These are phyloP conservation scores for Bergia sp. DNA, from an alignment of 92 coral and sea anemone genomes.

Conservation along the genomic window DNA sequence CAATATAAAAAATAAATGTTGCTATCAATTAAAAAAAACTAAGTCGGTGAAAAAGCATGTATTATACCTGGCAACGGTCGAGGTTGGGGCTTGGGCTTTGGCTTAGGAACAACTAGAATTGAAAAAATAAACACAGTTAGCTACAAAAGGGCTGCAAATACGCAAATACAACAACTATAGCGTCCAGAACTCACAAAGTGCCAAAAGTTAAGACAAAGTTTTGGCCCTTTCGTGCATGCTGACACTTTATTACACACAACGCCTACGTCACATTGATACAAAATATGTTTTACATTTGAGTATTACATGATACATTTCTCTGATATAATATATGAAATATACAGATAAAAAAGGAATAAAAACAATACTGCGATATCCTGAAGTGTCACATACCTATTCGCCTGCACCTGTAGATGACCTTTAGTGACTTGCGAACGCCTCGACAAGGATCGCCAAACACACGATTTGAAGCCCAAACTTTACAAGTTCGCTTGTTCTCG, in stretches of 20 bases:
- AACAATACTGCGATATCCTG: neutral
- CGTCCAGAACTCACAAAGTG: too few relatives aligned
- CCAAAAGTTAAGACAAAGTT: too few relatives aligned
- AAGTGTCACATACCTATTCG: constrained; percentile 2
- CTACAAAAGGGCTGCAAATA: neutral
- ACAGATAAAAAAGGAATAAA: too few relatives aligned
- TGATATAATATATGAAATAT: too few relatives aligned
- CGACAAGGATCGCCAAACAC: constrained; percentile 31
- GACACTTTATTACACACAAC: too few relatives aligned
- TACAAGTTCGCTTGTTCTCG: constrained; percentile 26
- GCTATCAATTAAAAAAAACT: neutral
- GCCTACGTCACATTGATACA: too few relatives aligned
- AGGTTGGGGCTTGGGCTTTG: constrained; percentile 28
- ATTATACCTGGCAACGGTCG: constrained; percentile 33
- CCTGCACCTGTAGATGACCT: constrained; percentile 38
- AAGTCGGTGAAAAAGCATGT: neutral
- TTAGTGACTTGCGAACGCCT: neutral
- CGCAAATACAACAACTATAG: neutral
- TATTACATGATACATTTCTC: too few relatives aligned
- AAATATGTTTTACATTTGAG: too few relatives aligned
- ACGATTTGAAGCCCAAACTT: constrained; percentile 19
- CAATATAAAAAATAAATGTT: too few relatives aligned
- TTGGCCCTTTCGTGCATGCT: too few relatives aligned
- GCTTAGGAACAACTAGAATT: neutral
- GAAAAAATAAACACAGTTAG: neutral